Conservation (phyloP, 37 sponge, comb jelly and placozoan species). For the Oscarella lobularis region DNA sequence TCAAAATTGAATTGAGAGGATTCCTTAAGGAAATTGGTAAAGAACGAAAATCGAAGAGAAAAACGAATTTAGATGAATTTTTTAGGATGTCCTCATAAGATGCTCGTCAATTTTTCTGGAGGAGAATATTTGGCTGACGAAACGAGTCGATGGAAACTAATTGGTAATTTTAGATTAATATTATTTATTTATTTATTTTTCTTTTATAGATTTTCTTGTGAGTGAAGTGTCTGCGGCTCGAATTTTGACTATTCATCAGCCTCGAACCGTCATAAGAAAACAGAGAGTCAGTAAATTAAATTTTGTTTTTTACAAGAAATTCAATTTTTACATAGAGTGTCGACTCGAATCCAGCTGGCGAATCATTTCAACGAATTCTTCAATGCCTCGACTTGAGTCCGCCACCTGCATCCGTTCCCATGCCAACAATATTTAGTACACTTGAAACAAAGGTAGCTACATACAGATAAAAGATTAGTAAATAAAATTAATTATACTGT, state of each 20-base stretch:
- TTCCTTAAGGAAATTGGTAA: constrained; percentile 44
- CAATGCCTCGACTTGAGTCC: constrained; percentile 17
- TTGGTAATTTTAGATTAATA: no score
- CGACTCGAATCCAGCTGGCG: constrained; percentile 1
- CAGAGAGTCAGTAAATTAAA: not conserved
- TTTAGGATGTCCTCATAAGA: constrained; percentile 21
- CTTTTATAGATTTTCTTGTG: not conserved
- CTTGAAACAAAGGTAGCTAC: constrained; percentile 62
- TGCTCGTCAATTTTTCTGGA: no score
- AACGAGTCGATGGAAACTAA: not conserved
- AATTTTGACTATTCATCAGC: not conserved
- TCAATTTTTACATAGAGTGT: not conserved
- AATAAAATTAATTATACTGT: no score
- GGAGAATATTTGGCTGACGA: no score
- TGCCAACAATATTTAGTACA: constrained; percentile 28
- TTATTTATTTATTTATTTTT: no score
- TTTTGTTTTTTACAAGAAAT: not conserved
- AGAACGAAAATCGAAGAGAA: not conserved
- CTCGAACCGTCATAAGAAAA: not conserved
- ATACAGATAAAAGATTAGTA: no score
- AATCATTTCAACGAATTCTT: constrained; percentile 24
- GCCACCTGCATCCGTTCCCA: constrained; percentile 48
- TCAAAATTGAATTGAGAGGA: constrained; percentile 44
- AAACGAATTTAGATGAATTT: no score
- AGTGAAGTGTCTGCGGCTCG: not conserved